Base-by-base conservation (phyloP, 2,113 vertebrate species). In the Cyanistes caeruleus region DNA sequence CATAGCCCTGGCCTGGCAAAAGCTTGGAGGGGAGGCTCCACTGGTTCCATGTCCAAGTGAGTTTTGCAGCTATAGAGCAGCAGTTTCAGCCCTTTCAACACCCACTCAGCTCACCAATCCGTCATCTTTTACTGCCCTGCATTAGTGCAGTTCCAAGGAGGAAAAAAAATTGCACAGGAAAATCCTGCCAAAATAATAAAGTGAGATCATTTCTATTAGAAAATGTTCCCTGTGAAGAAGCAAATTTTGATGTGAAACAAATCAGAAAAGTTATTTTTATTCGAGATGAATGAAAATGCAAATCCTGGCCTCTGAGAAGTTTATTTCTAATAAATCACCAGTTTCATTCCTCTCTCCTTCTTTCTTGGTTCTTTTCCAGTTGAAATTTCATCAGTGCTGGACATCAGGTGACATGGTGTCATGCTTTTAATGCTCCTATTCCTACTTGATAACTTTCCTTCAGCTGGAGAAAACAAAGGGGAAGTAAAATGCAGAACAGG, bases 131-230 rank as follows among this genome's bases (percentile, higher is more conserved):
- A 93, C 52, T 70, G 85, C 49, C 65, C 89, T 22, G 17, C 12
- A 2, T 53, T 43, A 85, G 35, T 2, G 0, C 46, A 7, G 70
- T 35, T 90, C 86, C 83, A 95, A 84, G 76, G 53, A 93, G 69
- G 89, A 93, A 90, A 48, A 96, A 91, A 16, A 39, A n/a, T n/a
- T 9, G n/a, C 69, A 30, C 56, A 56, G 46, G 85, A 77, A 88
- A 84, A 92, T 19, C 67, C 88, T 94, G 92, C 75, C 82, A 96
- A 91, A 90, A 70, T 41, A 85, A 52, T 63, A 24, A 83, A 91
- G 68, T 90, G 82, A 92, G 82, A 41, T 91, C 35, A 94, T 77
- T 90, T 62, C 82, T 87, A 13, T 67, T 73, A 76, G 91, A 85
- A 90, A 95, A 91, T 17, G 30, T 60, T 85, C 94, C 87, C 67